Conservation (phyloP, 1,140 invertebrate genomes). For the Trichonephila inaurata region DNA sequence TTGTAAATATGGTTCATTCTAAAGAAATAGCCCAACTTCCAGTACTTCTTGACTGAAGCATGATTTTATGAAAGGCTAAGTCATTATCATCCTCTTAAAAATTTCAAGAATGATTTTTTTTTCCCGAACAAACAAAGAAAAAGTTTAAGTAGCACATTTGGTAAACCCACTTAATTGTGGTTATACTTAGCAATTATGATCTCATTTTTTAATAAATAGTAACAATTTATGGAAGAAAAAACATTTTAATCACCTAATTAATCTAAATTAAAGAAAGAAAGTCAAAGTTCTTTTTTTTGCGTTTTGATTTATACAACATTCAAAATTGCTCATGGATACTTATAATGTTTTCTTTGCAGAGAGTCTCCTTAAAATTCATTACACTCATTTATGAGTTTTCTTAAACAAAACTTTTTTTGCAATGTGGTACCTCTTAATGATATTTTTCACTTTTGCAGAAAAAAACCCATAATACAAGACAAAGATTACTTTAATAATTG, state of each 20-base stretch:
- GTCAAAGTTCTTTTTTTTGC: neutral
- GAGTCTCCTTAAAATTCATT: constrained; percentile 4
- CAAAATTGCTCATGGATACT: neutral
- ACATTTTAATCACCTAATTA: constrained; percentile 53
- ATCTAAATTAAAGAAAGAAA: constrained; percentile 50
- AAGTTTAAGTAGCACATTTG: neutral
- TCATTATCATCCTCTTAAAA: constrained; percentile 20
- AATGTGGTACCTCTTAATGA: neutral
- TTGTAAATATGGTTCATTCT: neutral
- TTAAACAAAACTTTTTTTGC: neutral
- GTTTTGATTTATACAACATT: constrained; percentile 32
- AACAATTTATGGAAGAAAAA: constrained; percentile 19
- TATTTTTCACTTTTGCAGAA: neutral
- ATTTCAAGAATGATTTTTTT: neutral
- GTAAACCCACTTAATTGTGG: constrained; percentile 33
- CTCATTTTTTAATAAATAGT: neutral
- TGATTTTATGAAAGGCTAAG: constrained; percentile 31
- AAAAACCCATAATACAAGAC: neutral
- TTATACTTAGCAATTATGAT: constrained; percentile 35
- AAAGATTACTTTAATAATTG: neutral
- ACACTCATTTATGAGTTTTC: neutral
- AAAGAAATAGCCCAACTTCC: neutral
- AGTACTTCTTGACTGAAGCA: neutral
- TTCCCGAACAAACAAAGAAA: neutral
- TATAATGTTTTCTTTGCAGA: neutral